Evolutionary conservation across 2,797 vertebrate species (phyloP), one percentile per base, ranked within the genome.

Genomic region (Gadopsis marmoratus): DNA sequence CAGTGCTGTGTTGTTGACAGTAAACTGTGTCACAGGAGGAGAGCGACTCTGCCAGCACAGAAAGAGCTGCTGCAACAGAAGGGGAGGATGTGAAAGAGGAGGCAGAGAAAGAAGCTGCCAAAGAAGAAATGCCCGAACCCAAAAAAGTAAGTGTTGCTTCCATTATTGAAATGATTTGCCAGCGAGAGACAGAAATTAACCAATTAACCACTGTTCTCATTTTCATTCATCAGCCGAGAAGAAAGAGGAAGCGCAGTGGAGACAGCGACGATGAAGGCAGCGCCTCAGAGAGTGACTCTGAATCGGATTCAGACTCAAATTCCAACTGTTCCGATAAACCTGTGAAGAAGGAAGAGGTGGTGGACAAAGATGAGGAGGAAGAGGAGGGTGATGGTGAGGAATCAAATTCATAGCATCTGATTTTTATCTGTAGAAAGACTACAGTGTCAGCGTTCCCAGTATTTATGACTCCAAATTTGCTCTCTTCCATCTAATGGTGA

Each of bases 261-360:
- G 97, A 97, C 91, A 98, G 97, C 0, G 97, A 98, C 26, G 96
- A 96, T 35, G 96, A 96, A 75, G 96, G 87, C 76, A 97, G 96
- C 0, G 96, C 94, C 58, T 97, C 97, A 0, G 97, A 96, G 59
- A 96, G 95, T 0, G 95, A 98, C 26, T 97, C 97, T 0, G 97
- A 97, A 21, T 97, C 96, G 0, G 97, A 97, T 65, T 96, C 96
- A 0, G 97, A 97, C 84, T 95, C 95, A 0, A 96, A 96, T 83
- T 96, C 95, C 0, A 95, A 95, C 86, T 95, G 92, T 82, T 96
- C 95, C 1, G 94, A 95, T 72, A 96, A 96, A 88, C 92, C 93
- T 13, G 92, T 83, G 0, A 95, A 95, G 48, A 94, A 95, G 48
- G 92, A 95, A 56, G 84, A 93, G 3, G 89, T 82, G 26, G 91